Percentiles rank a stretch among this genome's conserved stretches.
Conservation (phyloP, 2,888 invertebrate genomes). For the Hanleya hanleyi region DNA sequence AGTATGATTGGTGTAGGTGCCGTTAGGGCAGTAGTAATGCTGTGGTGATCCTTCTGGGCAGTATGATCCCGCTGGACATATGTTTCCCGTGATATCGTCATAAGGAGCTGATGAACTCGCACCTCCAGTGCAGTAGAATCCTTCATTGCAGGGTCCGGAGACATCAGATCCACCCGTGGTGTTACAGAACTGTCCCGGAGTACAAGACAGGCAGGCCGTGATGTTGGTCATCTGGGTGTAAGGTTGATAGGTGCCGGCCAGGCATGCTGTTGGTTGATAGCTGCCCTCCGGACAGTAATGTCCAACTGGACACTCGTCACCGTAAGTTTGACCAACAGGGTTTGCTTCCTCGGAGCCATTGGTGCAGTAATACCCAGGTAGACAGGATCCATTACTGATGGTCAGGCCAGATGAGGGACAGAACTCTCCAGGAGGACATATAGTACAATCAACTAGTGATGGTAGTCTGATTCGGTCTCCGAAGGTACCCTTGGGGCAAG, state of each 20-base stretch:
- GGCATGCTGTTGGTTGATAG: slow-evolving; percentile 61
- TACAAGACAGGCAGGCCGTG: slow-evolving; percentile 62
- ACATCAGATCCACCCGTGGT: slow-evolving; percentile 53
- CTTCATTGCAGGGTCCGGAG: slow-evolving; percentile 61
- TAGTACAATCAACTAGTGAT: slow-evolving; percentile 60
- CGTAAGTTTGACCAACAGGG: slow-evolving; percentile 62
- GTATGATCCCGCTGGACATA: slow-evolving; percentile 67
- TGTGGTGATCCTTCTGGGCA: slow-evolving; percentile 60
- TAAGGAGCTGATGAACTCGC: slow-evolving; percentile 57
- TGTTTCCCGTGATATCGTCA: slow-evolving; percentile 64
- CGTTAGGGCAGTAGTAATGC: slow-evolving; percentile 65
- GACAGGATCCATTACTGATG: slow-evolving; percentile 60
- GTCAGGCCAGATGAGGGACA: slow-evolving; percentile 61
- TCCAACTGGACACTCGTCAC: slow-evolving; percentile 68
- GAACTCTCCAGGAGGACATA: slow-evolving; percentile 68
- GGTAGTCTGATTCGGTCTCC: slow-evolving; percentile 61
- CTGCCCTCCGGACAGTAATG: slow-evolving; percentile 64
- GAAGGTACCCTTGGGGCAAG: slow-evolving; percentile 69
- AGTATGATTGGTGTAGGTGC: slow-evolving; percentile 69
- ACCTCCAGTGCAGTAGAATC: slow-evolving; percentile 64
- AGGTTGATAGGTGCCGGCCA: slow-evolving; percentile 67
- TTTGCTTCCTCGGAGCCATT: slow-evolving; percentile 65
- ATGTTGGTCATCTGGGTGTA: slow-evolving; percentile 47
- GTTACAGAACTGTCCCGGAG: slow-evolving; percentile 66
- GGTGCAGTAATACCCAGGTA: slow-evolving; percentile 66